Conservation (phyloP, 2,888 invertebrate genomes). For the Mythimna lalbum region DNA sequence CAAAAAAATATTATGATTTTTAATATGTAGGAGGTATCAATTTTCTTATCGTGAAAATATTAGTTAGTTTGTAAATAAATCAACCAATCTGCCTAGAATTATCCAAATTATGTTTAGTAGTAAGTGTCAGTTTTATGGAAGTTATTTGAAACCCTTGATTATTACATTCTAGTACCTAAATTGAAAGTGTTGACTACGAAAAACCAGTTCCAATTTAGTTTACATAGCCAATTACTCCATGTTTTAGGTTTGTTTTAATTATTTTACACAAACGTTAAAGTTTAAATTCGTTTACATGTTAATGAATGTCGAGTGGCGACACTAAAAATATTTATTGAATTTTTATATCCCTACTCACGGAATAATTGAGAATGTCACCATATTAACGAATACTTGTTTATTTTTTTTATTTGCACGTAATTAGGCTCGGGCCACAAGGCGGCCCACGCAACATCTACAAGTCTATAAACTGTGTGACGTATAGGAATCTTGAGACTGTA, state of each 20-base stretch:
- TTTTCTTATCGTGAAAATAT: neutral
- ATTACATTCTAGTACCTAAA: too few relatives aligned
- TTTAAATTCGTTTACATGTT: conserved; percentile 19
- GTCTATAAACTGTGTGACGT: conserved; percentile 32
- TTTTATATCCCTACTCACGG: conserved; percentile 19
- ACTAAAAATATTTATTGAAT: conserved; percentile 17
- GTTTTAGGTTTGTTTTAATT: conserved; percentile 8
- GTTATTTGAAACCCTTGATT: neutral
- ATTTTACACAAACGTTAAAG: neutral
- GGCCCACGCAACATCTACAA: conserved; percentile 37
- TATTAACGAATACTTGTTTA: conserved; percentile 23
- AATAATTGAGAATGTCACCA: conserved; percentile 39
- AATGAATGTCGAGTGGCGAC: conserved; percentile 15
- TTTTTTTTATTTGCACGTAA: conserved; percentile 32
- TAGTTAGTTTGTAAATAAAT: too few relatives aligned
- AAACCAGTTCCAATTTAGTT: neutral
- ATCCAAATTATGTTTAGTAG: neutral
- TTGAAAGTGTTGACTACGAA: too few relatives aligned
- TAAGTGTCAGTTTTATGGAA: neutral
- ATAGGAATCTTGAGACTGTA: too few relatives aligned
- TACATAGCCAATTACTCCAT: neutral
- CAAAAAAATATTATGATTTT: too few relatives aligned
- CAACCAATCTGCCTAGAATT: neutral
- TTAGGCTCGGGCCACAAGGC: conserved; percentile 29
- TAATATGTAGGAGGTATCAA: too few relatives aligned